Percentiles rank a stretch among this genome's conserved stretches.
phyloP scores from a whole-genome alignment of 2,888 invertebrate genomes.

The Sarcophaga rosellei region DNA sequence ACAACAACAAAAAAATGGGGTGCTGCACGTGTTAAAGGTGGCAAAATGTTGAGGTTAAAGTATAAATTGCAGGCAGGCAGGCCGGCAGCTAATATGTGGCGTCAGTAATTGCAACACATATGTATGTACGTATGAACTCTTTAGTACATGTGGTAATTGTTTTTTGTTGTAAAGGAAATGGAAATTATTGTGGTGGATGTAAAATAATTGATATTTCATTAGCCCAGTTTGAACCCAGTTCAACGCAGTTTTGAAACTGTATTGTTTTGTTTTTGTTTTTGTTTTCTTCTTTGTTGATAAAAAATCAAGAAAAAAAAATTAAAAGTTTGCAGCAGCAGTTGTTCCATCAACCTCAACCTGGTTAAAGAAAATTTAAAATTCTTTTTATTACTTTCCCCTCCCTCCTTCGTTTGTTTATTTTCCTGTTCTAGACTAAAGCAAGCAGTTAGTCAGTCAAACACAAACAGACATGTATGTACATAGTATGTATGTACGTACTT shows the following conservation, averaged over 20 bases:
- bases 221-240: slow-evolving; percentile 50
- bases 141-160: too few species aligned
- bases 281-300: not conserved
- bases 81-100: not conserved
- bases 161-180: not conserved
- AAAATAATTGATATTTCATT: slow-evolving; percentile 54
- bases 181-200: not conserved
- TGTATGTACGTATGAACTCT: too few species aligned
- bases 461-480: not conserved
- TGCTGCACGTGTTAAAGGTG: slow-evolving; percentile 22
- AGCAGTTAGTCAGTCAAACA: slow-evolving; percentile 15
- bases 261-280: slow-evolving; percentile 44
- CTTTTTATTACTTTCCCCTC: too few species aligned
- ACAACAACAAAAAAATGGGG: not conserved
- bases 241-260: not conserved
- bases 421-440: not conserved
- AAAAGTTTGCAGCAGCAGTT: slow-evolving; percentile 11
- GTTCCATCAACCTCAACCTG: slow-evolving; percentile 32
- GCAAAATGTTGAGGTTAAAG: slow-evolving; percentile 34
- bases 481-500: not conserved
- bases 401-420: slow-evolving; percentile 12
- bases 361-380: not conserved
- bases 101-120: not conserved
- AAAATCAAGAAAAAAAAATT: not conserved
- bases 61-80: slow-evolving; percentile 23